A percentile compares a stretch with the other conserved stretches of the same genome.
These are phyloP conservation scores for Willisornis vidua DNA, from an alignment of 2,113 vertebrate genomes.

Conservation along the genomic window DNA sequence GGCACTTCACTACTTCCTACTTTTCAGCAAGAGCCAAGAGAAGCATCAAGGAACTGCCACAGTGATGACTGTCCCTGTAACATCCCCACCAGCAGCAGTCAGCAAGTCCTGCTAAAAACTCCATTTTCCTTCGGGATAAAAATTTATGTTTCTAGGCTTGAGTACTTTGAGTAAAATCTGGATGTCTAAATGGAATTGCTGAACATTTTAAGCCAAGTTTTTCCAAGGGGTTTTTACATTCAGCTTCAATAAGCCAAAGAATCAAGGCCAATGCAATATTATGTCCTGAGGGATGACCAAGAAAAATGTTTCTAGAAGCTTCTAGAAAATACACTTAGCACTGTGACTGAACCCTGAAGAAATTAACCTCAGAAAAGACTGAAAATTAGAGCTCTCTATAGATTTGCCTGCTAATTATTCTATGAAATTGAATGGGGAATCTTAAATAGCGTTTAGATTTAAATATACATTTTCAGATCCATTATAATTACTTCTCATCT, in stretches of 20 bases:
- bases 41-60: background rate
- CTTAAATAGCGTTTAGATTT: conserved; percentile 34
- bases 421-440: conserved; percentile 19
- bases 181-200: background rate
- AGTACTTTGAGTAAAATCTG: background rate
- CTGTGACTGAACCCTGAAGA: conserved; percentile 8
- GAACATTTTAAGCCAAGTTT: background rate
- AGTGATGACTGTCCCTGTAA: background rate
- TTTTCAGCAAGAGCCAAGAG: conserved; percentile 11
- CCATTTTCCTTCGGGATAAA: background rate
- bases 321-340: conserved; percentile 2
- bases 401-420: conserved; percentile 22
- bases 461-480: conserved; percentile 37
- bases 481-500: conserved; percentile 4
- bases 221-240: background rate
- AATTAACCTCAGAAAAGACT: conserved; percentile 19
- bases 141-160: background rate
- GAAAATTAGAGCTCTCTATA: conserved; percentile 19
- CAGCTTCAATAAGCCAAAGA: background rate
- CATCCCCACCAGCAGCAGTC: background rate
- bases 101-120: conserved; percentile 3
- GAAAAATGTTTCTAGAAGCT: conserved; percentile 33
- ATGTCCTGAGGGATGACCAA: background rate
- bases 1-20: conserved; percentile 2
- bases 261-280: background rate